A percentile compares a stretch with the other conserved stretches of the same genome.
Conservation (phyloP, 2,113 vertebrate species). For the Desmodus rotundus region DNA sequence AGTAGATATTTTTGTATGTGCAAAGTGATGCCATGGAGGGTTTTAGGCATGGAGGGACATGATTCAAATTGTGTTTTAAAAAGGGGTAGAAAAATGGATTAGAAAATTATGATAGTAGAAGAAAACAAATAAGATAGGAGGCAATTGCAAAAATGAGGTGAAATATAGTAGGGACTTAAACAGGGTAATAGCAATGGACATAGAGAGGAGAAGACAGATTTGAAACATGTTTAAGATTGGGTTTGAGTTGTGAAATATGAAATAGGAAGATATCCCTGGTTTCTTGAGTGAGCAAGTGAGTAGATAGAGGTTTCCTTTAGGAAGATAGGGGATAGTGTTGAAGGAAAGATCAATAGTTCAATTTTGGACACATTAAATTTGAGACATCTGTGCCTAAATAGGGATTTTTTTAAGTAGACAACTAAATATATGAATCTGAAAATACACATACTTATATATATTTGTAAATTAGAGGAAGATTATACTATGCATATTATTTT, state of each 20-base stretch:
- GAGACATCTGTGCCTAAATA: background rate
- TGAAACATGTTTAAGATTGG: background rate
- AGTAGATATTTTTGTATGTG: background rate
- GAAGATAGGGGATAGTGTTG: background rate
- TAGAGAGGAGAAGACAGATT: background rate
- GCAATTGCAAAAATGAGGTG: background rate
- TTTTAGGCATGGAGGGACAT: background rate
- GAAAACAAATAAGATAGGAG: background rate
- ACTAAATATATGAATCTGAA: background rate
- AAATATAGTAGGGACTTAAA: background rate
- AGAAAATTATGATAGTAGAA: background rate
- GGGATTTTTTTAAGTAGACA: background rate
- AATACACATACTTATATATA: background rate
- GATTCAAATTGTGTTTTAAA: background rate
- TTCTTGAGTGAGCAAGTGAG: background rate
- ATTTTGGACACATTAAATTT: background rate
- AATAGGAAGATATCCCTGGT: background rate
- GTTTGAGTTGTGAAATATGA: background rate
- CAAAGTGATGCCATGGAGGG: background rate
- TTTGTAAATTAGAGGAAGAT: constrained; percentile 10
- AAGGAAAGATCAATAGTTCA: background rate
- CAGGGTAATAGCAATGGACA: background rate
- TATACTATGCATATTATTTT: background rate
- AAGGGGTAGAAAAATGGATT: background rate
- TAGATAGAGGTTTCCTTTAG: background rate